These are phyloP conservation scores for Drosophila prostipennis DNA, from an alignment of 2,888 invertebrate genomes.

Conservation along the genomic window DNA sequence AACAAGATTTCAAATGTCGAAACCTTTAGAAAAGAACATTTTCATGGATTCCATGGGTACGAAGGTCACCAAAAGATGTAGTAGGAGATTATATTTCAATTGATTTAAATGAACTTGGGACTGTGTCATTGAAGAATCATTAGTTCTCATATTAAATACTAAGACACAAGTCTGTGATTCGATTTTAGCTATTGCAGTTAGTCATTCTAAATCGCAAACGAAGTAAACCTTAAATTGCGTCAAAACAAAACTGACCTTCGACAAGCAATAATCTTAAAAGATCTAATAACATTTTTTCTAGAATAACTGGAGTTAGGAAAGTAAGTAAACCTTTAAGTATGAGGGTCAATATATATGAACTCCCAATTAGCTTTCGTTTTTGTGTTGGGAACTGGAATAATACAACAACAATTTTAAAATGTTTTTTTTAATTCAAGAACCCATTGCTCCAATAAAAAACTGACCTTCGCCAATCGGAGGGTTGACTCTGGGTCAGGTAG, in stretches of 20 bases:
- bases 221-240: not conserved
- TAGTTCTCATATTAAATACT: too few species aligned
- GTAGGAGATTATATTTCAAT: not conserved
- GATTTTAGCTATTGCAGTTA: not conserved
- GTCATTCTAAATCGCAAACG: not conserved
- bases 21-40: not conserved
- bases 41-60: not conserved
- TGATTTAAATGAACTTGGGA: too few species aligned
- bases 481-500: not conserved
- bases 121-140: too few species aligned
- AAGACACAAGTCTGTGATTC: too few species aligned
- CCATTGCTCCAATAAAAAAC: not conserved
- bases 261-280: not conserved
- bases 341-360: not conserved
- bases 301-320: not conserved
- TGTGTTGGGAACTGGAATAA: too few species aligned
- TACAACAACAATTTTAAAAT: too few species aligned
- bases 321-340: not conserved
- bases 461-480: slow-evolving; percentile 4
- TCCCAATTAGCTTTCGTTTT: too few species aligned
- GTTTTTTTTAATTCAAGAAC: too few species aligned
- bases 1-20: slow-evolving; percentile 1
- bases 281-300: not conserved
- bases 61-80: not conserved
- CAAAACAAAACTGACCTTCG: not conserved